Base-by-base conservation (phyloP, 1,140 invertebrate species). In the Diprion similis region DNA sequence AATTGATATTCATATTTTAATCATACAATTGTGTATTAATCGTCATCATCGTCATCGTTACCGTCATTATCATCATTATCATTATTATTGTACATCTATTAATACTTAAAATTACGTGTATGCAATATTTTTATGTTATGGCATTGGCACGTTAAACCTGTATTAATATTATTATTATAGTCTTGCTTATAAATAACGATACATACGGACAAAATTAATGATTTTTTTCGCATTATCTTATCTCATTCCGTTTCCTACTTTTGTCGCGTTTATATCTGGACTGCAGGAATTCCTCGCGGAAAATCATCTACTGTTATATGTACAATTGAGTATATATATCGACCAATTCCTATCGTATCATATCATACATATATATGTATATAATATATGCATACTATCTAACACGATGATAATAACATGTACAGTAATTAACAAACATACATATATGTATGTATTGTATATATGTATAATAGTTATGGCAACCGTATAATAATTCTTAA, bases 61-160 rank as follows among this genome's bases (percentile, higher is more conserved):
- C 9, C 6, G 51, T 59, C 0, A 4, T 59, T 15, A 10, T 59
- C 10, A 10, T 51, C 10, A 51, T 51, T 51, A 51, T 59, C 10
- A 10, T 59, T 4, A 59, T 59, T 15, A 59, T 59, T 15, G 0
- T 59, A 59, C 51, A 59, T 59, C 9, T 59, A 59, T 15, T 59
- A 59, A 59, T 15, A 59, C 11, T 59, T 59, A 59, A 13, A 59
- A 59, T 17, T 59, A 59, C 51, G 9, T 17, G 51, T 17, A 59
- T 59, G 51, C n/a, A 13, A 9, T 68, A 68, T 19, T 68, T 10
- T 19, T 17, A 17, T 13, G 59, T 17, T 18, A 68, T 45, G 66
- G 6, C 66, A 45, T 68, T 68, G 66, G 66, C 66, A 68, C 66
- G 66, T 68, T 68, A 68, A 19, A 15, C 66, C 66, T 68, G 66